phyloP scores from a whole-genome alignment of 2,113 vertebrate genomes.

The Urocolius indicus region DNA sequence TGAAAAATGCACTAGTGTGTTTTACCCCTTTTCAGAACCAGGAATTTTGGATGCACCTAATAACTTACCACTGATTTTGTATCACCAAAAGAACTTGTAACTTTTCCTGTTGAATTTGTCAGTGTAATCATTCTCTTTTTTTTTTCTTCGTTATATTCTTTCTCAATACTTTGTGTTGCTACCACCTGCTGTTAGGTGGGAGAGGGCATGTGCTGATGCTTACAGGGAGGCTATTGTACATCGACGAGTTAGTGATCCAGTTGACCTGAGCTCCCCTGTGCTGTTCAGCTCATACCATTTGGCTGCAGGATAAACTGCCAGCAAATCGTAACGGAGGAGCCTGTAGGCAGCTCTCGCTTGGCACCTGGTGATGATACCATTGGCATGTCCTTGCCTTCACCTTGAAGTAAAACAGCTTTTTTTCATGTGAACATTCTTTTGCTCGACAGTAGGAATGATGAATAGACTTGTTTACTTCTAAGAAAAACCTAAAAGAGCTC shows the following conservation, averaged over 20 bases:
- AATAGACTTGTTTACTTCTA: background rate
- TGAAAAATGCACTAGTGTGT: background rate
- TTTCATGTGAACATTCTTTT: background rate
- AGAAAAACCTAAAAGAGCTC: background rate
- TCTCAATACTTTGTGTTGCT: background rate
- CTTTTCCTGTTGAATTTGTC: background rate
- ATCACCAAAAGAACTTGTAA: background rate
- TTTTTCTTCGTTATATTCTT: background rate
- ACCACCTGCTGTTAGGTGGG: conserved; percentile 1
- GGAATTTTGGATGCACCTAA: background rate
- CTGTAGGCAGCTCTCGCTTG: conserved; percentile 26
- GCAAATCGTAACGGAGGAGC: background rate
- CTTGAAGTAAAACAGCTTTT: conserved; percentile 7
- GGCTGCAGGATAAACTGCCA: background rate
- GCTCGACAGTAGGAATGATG: conserved; percentile 4
- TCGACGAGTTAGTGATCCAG: conserved; percentile 1
- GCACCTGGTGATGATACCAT: background rate
- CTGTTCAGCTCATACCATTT: background rate
- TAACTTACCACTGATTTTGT: background rate
- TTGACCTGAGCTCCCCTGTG: background rate
- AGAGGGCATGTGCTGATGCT: background rate
- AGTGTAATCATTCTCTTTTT: background rate
- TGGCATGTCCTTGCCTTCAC: conserved; percentile 34
- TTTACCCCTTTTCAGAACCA: background rate
- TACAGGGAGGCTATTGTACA: background rate